Evolutionary conservation across 1,140 invertebrate species (phyloP).

Genomic region (Drosophila ogumai): DNA sequence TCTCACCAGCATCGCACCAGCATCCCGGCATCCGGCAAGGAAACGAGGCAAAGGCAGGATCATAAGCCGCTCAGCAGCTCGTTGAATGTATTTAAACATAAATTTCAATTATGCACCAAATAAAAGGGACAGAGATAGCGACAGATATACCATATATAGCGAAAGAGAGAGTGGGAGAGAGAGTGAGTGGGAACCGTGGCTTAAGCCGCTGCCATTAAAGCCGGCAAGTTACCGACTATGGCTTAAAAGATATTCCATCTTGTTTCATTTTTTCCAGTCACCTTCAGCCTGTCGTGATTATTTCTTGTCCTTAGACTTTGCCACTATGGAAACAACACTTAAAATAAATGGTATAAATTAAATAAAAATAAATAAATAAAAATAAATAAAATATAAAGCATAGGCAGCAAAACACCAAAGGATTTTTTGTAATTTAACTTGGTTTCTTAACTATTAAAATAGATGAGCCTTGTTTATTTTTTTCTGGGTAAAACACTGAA

Average conservation of each 20-base stretch:
- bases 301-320: neutral
- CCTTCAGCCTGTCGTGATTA: slow-evolving; percentile 28
- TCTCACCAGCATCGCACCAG: too few species aligned
- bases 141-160: slow-evolving; percentile 22
- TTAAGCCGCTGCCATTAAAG: slow-evolving; percentile 70
- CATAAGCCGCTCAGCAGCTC: slow-evolving; percentile 72
- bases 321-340: neutral
- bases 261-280: slow-evolving; percentile 27
- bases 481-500: too few species aligned
- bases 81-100: slow-evolving; percentile 75
- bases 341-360: neutral
- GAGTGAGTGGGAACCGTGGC: neutral
- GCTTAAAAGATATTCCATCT: slow-evolving; percentile 70
- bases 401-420: too few species aligned
- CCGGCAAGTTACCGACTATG: slow-evolving; percentile 62
- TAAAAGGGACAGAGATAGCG: slow-evolving; percentile 37
- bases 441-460: too few species aligned
- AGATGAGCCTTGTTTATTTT: too few species aligned
- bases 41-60: slow-evolving; percentile 50
- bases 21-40: slow-evolving; percentile 15
- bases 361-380: too few species aligned
- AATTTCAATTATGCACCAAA: slow-evolving; percentile 74
- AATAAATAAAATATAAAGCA: too few species aligned
- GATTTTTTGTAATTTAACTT: too few species aligned
- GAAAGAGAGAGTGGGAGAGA: neutral